Base-by-base conservation (phyloP, 2,113 vertebrate species). In the Ochotona princeps region DNA sequence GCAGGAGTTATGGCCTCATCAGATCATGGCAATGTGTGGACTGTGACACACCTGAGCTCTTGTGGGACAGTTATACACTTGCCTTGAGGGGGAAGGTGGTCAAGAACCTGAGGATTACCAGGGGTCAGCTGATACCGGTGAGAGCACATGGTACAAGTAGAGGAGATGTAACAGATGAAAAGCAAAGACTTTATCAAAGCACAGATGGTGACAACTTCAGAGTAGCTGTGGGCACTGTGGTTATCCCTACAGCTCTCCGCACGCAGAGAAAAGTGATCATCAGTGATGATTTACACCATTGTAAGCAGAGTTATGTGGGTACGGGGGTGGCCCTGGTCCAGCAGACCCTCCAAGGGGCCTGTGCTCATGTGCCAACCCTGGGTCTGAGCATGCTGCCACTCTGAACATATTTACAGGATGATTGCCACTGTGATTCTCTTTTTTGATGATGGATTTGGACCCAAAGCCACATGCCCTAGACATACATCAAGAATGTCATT, bases 51-150 rank as follows among this genome's bases (percentile, higher is more conserved):
- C 17, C 9, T 32, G 17, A 20, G 67, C 20, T 70, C 67, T 70
- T 70, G 32, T 20, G 35, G 67, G 67, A 23, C 32, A 70, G 67
- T 8, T n/a, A 32, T 32, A 70, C 32, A n/a, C 67, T 35, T 32
- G n/a, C 14, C 67, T 20, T 20, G 8, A 15, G 32, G 54, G 2
- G 18, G 30, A 35, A 70, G 30, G n/a, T 35, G n/a, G n/a, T n/a
- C n/a, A 70, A 15, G 30, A 70, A 70, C 18, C 30, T 18, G 15
- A 70, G 32, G 67, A 99, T 99, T 51, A 98, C 98, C 30, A 99
- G 97, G 0, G 98, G 98, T 99, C 99, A 99, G 97, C 98, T 99
- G 95, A 99, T 98, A 26, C 99, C 99, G 6, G 97, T 98, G 89
- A 99, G 89, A 99, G 98, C 95, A 96, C 97, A 57, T 18, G 5